A percentile compares a stretch with the other conserved stretches of the same genome.
Conservation (phyloP, 2,113 vertebrate genomes). For the Progne subis region DNA sequence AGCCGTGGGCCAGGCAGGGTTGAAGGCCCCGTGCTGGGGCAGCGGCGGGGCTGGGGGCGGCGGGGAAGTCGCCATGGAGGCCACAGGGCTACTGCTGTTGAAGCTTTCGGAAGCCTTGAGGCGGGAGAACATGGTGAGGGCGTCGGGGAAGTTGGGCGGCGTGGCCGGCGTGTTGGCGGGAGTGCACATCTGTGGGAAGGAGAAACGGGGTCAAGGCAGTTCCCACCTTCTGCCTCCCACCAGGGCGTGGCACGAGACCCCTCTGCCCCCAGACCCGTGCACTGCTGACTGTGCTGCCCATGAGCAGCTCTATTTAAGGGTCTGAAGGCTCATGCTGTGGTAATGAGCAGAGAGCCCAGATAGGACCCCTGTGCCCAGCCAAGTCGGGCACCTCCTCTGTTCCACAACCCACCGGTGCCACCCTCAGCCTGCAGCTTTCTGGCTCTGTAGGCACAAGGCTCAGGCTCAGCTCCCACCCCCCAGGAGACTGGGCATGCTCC, state of each 20-base stretch:
- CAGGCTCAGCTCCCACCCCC: not conserved
- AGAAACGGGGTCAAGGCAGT: not conserved
- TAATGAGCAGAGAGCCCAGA: not conserved
- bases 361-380: accelerated
- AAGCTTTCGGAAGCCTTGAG: constrained; percentile 93
- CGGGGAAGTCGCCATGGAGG: constrained; percentile 86
- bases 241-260: not conserved
- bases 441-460: accelerated
- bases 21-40: constrained; percentile 75
- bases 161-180: constrained; percentile 97
- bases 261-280: accelerated
- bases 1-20: constrained; percentile 84
- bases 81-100: constrained; percentile 81
- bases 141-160: constrained; percentile 94
- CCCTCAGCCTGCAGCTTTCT: not conserved
- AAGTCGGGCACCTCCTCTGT: accelerated
- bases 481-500: accelerated
- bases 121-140: constrained; percentile 96
- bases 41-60: constrained; percentile 81
- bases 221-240: not conserved
- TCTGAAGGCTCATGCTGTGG: not conserved
- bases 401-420: not conserved
- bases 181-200: constrained; percentile 89
- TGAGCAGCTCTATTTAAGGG: not conserved
- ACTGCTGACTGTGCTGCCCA: accelerated